Evolutionary conservation across 2,797 vertebrate genomes (phyloP), one percentile per base, ranked within the genome.

Genomic region (Spinus pinus): DNA sequence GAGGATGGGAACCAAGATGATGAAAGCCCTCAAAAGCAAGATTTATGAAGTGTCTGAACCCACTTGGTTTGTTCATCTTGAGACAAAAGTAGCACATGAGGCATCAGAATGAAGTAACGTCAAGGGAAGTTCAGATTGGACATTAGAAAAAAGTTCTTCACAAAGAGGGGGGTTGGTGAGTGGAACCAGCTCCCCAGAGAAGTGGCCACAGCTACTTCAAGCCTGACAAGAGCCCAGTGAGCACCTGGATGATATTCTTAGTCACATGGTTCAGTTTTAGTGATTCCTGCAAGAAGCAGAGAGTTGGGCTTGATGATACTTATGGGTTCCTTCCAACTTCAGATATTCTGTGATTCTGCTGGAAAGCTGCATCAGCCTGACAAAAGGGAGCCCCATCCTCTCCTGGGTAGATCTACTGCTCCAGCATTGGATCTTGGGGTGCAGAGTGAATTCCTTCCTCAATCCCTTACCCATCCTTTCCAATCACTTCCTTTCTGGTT

Each of bases 111-210:
- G 44, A 46, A 54, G 18, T 37, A 71, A n/a, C 28, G 19, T 39
- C 28, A n/a, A 62, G n/a, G 23, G n/a, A 62, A 53, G n/a, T 23
- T 23, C 57, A 46, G 57, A 39, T 2, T 54, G 41, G 57, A n/a
- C 57, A 23, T 39, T 23, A 23, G 39, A 39, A 54, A 53, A 46
- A 62, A 39, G 14, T 33, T 20, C 19, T 39, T 54, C 12, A 39
- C 0, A 0, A 39, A 54, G 23, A 54, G 15, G 3, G 12, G 46
- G 33, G 6, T 14, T 39, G 23, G 9, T 46, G 28, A 28, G 23
- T 24, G 28, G 67, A 82, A 15, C 19, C 2, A 5, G 12, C 3
- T 44, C 24, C 23, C 15, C 28, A 39, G 28, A 18, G n/a, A 62
- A 46, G 23, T 24, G 24, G 24, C 13, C 20, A 20, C 23, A 62